Conservation (phyloP, 2,113 vertebrate genomes). For the Albula glossodonta region DNA sequence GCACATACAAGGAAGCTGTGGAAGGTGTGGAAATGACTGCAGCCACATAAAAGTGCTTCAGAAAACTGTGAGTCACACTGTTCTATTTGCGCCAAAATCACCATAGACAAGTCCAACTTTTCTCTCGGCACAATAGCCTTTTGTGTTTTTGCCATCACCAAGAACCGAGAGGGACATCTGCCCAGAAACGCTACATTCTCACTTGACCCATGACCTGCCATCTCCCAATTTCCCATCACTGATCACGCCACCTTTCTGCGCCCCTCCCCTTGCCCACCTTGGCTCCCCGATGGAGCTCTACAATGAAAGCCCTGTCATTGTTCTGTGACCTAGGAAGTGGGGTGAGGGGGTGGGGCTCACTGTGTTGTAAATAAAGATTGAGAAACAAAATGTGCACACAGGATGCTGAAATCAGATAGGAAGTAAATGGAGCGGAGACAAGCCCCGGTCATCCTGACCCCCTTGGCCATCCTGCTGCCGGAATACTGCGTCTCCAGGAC, state of each 20-base stretch:
- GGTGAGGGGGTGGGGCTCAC: not conserved
- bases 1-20: too few relatives aligned
- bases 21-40: slow-evolving; percentile 1
- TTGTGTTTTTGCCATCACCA: not conserved
- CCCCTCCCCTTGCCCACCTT: not conserved
- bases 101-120: not conserved
- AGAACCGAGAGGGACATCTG: not conserved
- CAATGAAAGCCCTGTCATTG: not conserved
- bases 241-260: not conserved
- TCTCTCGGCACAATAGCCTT: not conserved
- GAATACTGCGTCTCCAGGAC: too few relatives aligned
- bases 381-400: not conserved
- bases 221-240: not conserved
- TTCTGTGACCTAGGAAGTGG: not conserved
- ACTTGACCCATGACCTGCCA: not conserved
- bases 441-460: not conserved
- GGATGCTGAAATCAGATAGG: not conserved
- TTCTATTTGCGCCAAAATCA: not conserved
- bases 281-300: not conserved
- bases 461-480: too few relatives aligned
- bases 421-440: not conserved
- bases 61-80: not conserved
- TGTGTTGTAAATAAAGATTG: not conserved
- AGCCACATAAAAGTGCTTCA: not conserved
- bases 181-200: not conserved